Evolutionary conservation across 2,888 invertebrate species (phyloP).

Genomic region (Drosophila buzzatii): DNA sequence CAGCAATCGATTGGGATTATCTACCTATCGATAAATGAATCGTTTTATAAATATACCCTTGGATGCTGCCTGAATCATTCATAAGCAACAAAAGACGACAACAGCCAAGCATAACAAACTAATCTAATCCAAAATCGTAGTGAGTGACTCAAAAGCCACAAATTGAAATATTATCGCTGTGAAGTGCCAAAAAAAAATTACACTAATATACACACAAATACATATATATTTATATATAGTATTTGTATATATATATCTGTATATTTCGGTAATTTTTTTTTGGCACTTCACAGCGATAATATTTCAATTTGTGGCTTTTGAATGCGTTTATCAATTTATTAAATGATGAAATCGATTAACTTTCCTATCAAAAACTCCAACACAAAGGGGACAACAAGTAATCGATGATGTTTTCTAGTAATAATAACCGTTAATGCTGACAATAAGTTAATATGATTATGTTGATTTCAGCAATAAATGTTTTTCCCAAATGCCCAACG

Average conservation of each 20-base stretch:
- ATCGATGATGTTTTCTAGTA: not conserved
- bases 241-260: not conserved
- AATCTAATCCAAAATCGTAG: conserved; percentile 17
- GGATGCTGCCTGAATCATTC: not conserved
- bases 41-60: not conserved
- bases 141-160: too few species aligned
- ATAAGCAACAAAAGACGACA: not conserved
- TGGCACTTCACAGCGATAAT: conserved; percentile 29
- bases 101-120: not conserved
- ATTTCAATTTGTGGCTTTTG: conserved; percentile 22
- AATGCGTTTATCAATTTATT: conserved; percentile 34
- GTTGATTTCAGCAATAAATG: not conserved
- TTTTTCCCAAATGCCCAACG: not conserved
- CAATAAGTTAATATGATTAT: conserved; percentile 1
- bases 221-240: too few species aligned
- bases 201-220: too few species aligned
- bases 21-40: not conserved
- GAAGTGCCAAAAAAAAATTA: too few species aligned
- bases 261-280: not conserved
- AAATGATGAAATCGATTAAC: conserved; percentile 11
- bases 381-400: conserved; percentile 3
- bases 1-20: too few species aligned
- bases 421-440: not conserved
- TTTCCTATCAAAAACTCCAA: conserved; percentile 32
- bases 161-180: too few species aligned